Percentiles rank a stretch among this genome's conserved stretches.
These are phyloP conservation scores for Cygnus buccinator DNA, from an alignment of 2,113 vertebrate genomes.

Conservation along the genomic window DNA sequence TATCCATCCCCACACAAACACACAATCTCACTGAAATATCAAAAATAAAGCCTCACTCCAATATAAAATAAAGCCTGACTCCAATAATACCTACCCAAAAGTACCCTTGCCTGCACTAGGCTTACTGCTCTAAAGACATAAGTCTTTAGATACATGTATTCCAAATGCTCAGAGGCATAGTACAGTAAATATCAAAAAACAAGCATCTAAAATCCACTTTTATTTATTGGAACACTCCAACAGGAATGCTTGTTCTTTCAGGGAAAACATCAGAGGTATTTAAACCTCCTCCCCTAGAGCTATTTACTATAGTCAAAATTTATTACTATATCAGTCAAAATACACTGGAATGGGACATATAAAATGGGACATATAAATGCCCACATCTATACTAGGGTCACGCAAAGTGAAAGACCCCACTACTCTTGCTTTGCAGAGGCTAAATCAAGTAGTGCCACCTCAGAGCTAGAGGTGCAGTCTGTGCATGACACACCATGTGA, in stretches of 20 bases:
- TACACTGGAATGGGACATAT: neutral
- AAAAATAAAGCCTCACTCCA: neutral
- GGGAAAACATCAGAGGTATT: neutral
- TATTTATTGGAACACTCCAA: neutral
- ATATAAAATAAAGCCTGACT: neutral
- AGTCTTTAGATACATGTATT: neutral
- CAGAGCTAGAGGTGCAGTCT: neutral
- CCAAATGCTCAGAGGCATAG: neutral
- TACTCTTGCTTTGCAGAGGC: neutral
- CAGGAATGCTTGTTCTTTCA: neutral
- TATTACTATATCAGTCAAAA: neutral
- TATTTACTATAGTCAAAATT: neutral
- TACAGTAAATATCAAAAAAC: neutral
- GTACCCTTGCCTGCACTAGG: neutral
- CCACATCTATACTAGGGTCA: fast-evolving
- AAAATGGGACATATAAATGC: too few species aligned
- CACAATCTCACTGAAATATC: neutral
- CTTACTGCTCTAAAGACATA: neutral
- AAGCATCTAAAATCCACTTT: neutral
- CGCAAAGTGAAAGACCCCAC: fast-evolving
- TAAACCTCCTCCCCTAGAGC: neutral
- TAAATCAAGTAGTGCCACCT: neutral
- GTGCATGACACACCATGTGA: neutral
- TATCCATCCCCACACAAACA: neutral
- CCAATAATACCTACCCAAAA: neutral